Evolutionary conservation across 2,113 vertebrate genomes (phyloP), one percentile per base, ranked within the genome.

Genomic region (Anthoscopus minutus): DNA sequence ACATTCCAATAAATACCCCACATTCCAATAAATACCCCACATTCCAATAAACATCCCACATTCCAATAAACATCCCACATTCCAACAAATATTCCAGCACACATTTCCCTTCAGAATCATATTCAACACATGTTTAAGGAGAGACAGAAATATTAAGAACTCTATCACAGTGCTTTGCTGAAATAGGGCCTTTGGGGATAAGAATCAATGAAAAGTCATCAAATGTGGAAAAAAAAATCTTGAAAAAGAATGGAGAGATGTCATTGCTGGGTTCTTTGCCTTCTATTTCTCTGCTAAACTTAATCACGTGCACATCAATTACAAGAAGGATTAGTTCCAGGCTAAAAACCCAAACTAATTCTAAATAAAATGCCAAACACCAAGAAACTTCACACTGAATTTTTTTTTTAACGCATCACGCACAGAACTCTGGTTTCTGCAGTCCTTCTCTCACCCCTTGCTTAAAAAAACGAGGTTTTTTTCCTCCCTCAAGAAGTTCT

Each of bases 91-190:
- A 72, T 3, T 3, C 18, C 18, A 78, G 56, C 61, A 50, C 22
- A 28, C 12, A 5, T 25, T 78, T 84, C 62, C 35, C 83, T 62
- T 37, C 35, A 67, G n/a, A 30, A n/a, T 56, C 13, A 3, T 15
- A 3, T 25, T 71, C 35, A 53, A 17, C 13, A 12, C 51, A 67
- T n/a, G n/a, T 20, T 56, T 10, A 66, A 81, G 27, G 0, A 0
- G 7, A 76, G 57, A 33, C 9, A 24, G 57, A 72, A 77, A 40
- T 7, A n/a, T 28, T 23, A 56, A 66, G 24, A 14, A 60, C 61
- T 38, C 40, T 28, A 4, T 8, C 42, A 0, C 60, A 58, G 44
- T 15, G 15, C 42, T 90, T 71, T 45, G 48, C n/a, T 65, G 37
- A 81, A 81, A 38, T 42, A 42, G 20, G 27, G 48, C 6, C 37